These are phyloP conservation scores for Zaprionus nigranus DNA, from an alignment of 1,140 invertebrate species.

Conservation along the genomic window DNA sequence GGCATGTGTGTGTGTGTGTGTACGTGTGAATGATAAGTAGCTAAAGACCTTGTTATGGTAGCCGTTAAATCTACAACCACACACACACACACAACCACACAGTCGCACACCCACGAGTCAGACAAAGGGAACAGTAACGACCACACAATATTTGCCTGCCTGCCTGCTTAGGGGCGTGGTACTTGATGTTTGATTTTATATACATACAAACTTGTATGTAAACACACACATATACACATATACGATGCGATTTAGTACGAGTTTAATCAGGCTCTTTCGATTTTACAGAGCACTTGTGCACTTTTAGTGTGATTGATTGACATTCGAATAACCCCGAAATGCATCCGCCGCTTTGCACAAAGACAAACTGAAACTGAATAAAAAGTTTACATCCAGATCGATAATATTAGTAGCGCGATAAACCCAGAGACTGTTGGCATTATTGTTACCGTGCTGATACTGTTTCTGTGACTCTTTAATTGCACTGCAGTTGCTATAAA, in stretches of 20 bases:
- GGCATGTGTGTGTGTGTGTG: constrained; percentile 4
- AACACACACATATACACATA: constrained; percentile 22
- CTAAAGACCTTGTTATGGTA: constrained; percentile 69
- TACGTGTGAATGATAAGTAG: constrained; percentile 59
- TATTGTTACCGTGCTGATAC: background rate
- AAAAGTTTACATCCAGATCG: constrained; percentile 27
- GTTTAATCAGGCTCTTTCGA: constrained; percentile 68
- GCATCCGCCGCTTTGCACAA: constrained; percentile 37
- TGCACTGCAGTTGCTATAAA: constrained; percentile 1
- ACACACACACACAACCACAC: constrained; percentile 23
- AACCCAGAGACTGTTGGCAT: background rate
- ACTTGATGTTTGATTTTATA: constrained; percentile 60
- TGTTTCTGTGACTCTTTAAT: background rate
- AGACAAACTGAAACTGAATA: constrained; percentile 33
- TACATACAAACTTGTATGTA: background rate
- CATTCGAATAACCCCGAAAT: constrained; percentile 28
- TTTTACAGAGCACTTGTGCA: constrained; percentile 68
- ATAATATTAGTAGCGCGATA: constrained; percentile 7
- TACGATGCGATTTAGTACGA: constrained; percentile 60
- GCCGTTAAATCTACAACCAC: constrained; percentile 59
- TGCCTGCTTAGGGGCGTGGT: constrained; percentile 43
- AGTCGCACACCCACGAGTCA: background rate
- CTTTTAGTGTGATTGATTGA: constrained; percentile 79
- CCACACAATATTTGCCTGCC: constrained; percentile 30
- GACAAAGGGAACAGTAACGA: constrained; percentile 39